Evolutionary conservation across 2,113 vertebrate species (phyloP), one percentile per base, ranked within the genome.

Genomic region (Prochilodus magdalenae): DNA sequence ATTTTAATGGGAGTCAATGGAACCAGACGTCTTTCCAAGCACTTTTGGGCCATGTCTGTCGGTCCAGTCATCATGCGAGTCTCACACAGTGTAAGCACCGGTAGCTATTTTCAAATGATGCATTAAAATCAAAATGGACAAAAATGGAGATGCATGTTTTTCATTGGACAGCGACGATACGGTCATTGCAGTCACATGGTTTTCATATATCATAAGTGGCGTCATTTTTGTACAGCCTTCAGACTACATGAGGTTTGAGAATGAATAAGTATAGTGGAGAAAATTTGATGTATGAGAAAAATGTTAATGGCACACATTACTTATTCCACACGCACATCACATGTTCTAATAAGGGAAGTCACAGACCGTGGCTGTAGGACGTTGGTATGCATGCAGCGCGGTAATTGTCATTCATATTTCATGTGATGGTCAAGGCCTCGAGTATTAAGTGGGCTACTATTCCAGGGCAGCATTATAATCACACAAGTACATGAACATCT

Each of bases 151-250:
- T n/a, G n/a, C n/a, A n/a, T n/a, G n/a, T n/a, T n/a, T n/a, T n/a
- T n/a, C n/a, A n/a, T n/a, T n/a, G n/a, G n/a, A n/a, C n/a, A n/a
- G n/a, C n/a, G n/a, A n/a, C n/a, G n/a, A n/a, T n/a, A 49, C 15
- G 16, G 59, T 69, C 66, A 44, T 51, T 12, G 5, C 5, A n/a
- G 49, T 78, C 62, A 77, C 75, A 77, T 69, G 76, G 51, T 24
- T 66, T 40, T 44, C 60, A 51, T 66, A 33, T 33, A 49, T 5
- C 49, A 51, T 65, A 11, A 65, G 24, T 15, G 27, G 4, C 27
- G 60, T 30, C 1, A 5, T 20, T 30, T 36, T 67, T 8, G 16
- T 16, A 20, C 30, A 67, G 65, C 15, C 13, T 36, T 10, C 10
- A 36, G 29, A 67, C 10, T 22, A 36, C 18, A 10, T 30, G 27